Percentiles rank a stretch among this genome's conserved stretches.
These are phyloP conservation scores for Mystacornis crossleyi DNA, from an alignment of 2,113 vertebrate species.

Conservation along the genomic window DNA sequence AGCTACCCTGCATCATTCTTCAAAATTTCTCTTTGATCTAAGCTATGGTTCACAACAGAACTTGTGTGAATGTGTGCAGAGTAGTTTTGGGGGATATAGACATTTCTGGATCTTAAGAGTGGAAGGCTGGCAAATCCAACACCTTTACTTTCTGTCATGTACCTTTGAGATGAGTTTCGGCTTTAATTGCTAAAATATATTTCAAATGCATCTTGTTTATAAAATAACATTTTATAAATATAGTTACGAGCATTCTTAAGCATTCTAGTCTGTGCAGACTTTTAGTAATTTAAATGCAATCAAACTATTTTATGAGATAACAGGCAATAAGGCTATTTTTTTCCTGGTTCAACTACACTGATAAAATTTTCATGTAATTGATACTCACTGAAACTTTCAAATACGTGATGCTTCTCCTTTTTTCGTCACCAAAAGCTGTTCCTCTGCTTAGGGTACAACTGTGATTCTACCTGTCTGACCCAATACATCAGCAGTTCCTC, in stretches of 20 bases:
- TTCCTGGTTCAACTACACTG: background rate
- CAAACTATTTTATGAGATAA: background rate
- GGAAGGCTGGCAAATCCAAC: background rate
- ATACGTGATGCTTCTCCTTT: background rate
- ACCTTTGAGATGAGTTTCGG: background rate
- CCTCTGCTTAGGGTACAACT: background rate
- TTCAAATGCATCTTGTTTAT: slow-evolving; percentile 4
- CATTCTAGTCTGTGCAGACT: background rate
- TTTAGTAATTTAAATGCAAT: background rate
- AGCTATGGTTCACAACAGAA: background rate
- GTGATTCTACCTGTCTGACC: background rate
- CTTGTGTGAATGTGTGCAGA: background rate
- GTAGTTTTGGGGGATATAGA: background rate
- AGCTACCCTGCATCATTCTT: background rate
- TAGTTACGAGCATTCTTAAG: background rate
- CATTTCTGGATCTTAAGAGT: background rate
- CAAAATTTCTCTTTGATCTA: background rate
- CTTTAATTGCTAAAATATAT: background rate
- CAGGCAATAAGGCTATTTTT: background rate
- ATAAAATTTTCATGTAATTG: background rate
- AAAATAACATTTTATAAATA: background rate
- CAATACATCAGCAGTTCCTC: background rate
- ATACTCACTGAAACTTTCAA: background rate
- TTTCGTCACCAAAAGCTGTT: background rate
- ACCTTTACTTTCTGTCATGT: background rate